Evolutionary conservation across 53 echinoderm and acorn worm genomes (phyloP), one percentile per base, ranked within the genome.

Genomic region (Paracentrotus lividus): DNA sequence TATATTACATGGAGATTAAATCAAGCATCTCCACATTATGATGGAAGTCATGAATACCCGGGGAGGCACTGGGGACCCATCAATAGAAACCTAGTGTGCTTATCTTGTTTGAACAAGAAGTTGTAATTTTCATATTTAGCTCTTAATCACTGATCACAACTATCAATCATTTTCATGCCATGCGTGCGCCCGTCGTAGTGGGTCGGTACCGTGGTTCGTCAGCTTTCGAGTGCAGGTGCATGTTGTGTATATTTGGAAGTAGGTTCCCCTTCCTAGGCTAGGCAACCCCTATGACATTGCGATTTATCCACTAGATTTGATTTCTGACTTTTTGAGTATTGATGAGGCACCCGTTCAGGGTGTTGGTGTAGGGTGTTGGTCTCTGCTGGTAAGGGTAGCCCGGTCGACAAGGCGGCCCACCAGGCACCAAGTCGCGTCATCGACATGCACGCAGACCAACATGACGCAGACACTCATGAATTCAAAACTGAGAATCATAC

Each of bases 51-150:
- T 92, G 92, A 92, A 92, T 92, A 78, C 77, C 58, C 36, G 10
- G 24, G 8, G 77, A 61, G 44, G 81, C 92, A 92, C 81, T 55
- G 52, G 72, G 92, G 91, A 68, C 69, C 38, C 31, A 27, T 58
- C 75, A 33, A 90, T 72, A 29, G 67, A 72, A 10, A 76, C 56
- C 52, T 36, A 57, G 54, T 78, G 81, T 53, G 49, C 91, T 72
- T 90, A 78, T 92, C 92, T 77, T 92, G 81, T 92, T 92, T 78
- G 77, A 78, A 92, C 92, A 92, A 92, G 81, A 56, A 61, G 58
- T 53, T 54, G 92, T 54, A 78, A 78, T 56, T 90, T 90, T 92
- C 58, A 92, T 78, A 78, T 92, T 78, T 92, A 78, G 77, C 43
- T 16, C 42, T 32, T 92, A 78, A 78, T 92, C 92, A 61, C 92